phyloP scores from a whole-genome alignment of 2,797 vertebrate genomes.

The Bovichtus diacanthus region DNA sequence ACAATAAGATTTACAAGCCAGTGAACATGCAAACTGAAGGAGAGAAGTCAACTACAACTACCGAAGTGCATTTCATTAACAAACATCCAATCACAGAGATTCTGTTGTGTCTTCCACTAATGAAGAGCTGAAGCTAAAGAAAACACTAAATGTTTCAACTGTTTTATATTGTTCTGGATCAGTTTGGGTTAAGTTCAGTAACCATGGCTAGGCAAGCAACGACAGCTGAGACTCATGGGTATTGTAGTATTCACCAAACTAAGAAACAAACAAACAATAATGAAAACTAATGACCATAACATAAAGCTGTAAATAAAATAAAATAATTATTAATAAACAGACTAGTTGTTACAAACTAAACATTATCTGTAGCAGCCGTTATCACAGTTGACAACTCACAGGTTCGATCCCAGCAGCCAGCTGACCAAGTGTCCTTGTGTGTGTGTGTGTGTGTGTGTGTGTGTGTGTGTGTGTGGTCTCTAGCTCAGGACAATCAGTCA shows the following conservation, averaged over 20 bases:
- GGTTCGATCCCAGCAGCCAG: constrained; percentile 17
- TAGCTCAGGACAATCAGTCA: constrained; percentile 65
- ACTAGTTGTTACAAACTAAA: background rate
- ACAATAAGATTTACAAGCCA: background rate
- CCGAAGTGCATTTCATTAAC: constrained; percentile 1
- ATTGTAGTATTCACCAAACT: background rate
- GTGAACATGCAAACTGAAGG: background rate
- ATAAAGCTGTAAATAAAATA: background rate
- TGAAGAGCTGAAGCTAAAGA: background rate
- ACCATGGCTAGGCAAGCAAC: background rate
- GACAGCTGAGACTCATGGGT: constrained; percentile 8
- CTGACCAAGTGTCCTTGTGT: background rate
- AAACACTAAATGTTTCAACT: background rate
- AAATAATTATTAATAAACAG: background rate
- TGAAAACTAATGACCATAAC: background rate
- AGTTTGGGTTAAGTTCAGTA: background rate
- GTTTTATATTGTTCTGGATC: background rate
- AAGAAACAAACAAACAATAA: background rate
- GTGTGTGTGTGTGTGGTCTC: constrained; percentile 30
- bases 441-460: constrained; percentile 31
- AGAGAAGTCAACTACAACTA: background rate
- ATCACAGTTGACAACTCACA: background rate
- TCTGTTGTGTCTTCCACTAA: background rate
- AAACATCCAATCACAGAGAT: background rate
- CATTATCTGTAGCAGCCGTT: background rate